These are phyloP conservation scores for Protonibea diacanthus DNA, from an alignment of 2,797 vertebrate genomes.

Conservation along the genomic window DNA sequence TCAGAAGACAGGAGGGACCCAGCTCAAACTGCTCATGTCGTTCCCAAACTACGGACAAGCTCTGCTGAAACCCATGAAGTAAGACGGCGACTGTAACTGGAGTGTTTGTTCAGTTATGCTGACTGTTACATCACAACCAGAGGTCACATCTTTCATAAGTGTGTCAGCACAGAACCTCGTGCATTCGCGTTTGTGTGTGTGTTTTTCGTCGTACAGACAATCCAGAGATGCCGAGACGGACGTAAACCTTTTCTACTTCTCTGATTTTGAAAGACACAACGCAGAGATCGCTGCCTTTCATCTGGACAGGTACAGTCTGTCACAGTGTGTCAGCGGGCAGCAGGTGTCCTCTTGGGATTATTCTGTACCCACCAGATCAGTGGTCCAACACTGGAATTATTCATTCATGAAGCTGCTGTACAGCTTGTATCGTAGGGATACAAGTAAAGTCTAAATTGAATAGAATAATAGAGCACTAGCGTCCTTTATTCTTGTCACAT, in stretches of 20 bases:
- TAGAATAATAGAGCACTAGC: background rate
- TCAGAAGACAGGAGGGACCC: conserved; percentile 89
- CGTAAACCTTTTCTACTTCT: conserved; percentile 92
- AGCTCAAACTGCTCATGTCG: conserved; percentile 87
- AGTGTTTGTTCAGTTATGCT: background rate
- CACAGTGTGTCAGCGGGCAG: background rate
- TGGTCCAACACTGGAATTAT: background rate
- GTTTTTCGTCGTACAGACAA: conserved; percentile 78
- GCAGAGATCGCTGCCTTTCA: conserved; percentile 92
- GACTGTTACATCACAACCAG: no score
- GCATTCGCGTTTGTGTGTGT: background rate
- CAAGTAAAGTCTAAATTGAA: background rate
- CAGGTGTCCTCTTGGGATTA: background rate
- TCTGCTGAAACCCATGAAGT: conserved; percentile 93
- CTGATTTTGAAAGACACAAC: conserved; percentile 92
- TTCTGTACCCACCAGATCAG: conserved; percentile 6
- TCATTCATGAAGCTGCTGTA: background rate
- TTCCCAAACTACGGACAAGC: conserved; percentile 89
- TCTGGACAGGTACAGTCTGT: conserved; percentile 86
- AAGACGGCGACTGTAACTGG: conserved; percentile 26
- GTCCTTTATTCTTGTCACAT: background rate
- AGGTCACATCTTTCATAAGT: background rate
- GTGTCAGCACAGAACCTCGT: background rate
- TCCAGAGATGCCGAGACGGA: conserved; percentile 88
- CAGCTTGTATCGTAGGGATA: background rate